Evolutionary conservation across 2,113 vertebrate genomes (phyloP).

Genomic region (Talpa occidentalis): DNA sequence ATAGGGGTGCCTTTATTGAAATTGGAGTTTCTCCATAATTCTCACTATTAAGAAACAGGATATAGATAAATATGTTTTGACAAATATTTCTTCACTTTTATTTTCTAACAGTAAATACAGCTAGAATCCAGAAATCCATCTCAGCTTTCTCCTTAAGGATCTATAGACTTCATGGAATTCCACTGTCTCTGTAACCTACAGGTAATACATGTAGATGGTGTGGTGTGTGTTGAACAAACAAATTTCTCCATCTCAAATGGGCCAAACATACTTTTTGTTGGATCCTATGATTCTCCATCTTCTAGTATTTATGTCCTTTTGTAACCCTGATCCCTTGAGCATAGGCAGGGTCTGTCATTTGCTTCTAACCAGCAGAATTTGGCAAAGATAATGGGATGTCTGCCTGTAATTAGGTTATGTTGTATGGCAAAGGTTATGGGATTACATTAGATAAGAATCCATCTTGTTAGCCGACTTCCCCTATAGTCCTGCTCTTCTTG

Average conservation of each 20-base stretch:
- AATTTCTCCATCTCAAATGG: neutral
- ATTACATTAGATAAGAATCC: neutral
- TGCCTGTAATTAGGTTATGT: neutral
- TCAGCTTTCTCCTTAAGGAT: neutral
- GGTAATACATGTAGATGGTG: neutral
- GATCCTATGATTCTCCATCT: neutral
- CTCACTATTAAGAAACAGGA: neutral
- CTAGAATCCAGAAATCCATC: neutral
- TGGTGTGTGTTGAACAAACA: neutral
- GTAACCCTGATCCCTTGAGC: neutral
- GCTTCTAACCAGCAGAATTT: neutral
- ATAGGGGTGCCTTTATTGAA: neutral
- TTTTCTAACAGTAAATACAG: neutral
- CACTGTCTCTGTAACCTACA: neutral
- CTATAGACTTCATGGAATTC: neutral
- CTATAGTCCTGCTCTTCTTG: neutral
- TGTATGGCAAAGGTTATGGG: neutral
- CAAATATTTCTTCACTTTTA: constrained; percentile 7
- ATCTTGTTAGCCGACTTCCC: neutral
- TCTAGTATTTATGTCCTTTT: neutral
- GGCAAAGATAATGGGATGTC: neutral
- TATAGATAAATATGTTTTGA: neutral
- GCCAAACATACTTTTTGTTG: neutral
- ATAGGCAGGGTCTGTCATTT: neutral
- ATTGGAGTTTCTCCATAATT: neutral